Evolutionary conservation across 1,140 invertebrate genomes (phyloP), one percentile per base, ranked within the genome.

Genomic region (Zophobas morio): DNA sequence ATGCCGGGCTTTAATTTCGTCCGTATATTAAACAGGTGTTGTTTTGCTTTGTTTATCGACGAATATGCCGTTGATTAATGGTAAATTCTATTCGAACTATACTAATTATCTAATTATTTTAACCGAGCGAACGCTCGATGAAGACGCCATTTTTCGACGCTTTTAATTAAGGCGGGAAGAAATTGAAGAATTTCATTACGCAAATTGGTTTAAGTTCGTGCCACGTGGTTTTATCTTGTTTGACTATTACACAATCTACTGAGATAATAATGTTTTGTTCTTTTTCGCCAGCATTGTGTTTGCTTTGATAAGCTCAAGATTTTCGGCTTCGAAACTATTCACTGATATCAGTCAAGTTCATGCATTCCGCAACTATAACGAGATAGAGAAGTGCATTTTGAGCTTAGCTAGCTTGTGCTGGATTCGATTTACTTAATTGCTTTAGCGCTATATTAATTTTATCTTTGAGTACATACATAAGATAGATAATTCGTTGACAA

Each of bases 21-120:
- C 70, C 76, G 74, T 81, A 81, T 80, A 80, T 77, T 77, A 80
- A 82, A 73, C 80, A 79, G 81, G 81, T 80, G 81, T 78, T 81
- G 80, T 81, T 81, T 81, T 81, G 80, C 78, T 81, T 72, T 79
- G 78, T 80, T 76, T 79, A 79, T 81, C 76, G 78, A 80, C 80
- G 54, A 75, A 39, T 53, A 70, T 51, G 53, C 66, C 74, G 36
- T 60, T 63, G 54, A 75, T 75, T 63, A 75, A 63, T 63, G 49
- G 40, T 33, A 75, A 66, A 75, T 56, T 53, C 47, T 46, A 42
- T 35, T 73, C 39, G 33, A 20, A 54, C 33, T 33, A 54, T 42
- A 72, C 20, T 70, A 39, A 70, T 70, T 70, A 70, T 42, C 63
- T 70, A 39, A 37, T 70, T 70, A 70, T 70, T 70, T 70, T 70